These are phyloP conservation scores for chimpanzee (Pan troglodytes) DNA, from an alignment of 2,113 vertebrate genomes.

Conservation along the genomic window NHGRI_mPanTro3-v2.1_pri NC_072398.2:211876501-211877000, in stretches of 20 bases:
- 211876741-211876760: too few relatives aligned
- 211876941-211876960: neutral
- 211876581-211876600: too few relatives aligned
- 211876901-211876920: neutral
- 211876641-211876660: neutral
- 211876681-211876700: neutral
- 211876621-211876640: neutral
- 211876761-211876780: too few relatives aligned
- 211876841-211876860: too few relatives aligned
- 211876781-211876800: too few relatives aligned
- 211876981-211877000: neutral
- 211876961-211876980: neutral
- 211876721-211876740: too few relatives aligned
- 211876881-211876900: neutral
- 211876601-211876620: too few relatives aligned
- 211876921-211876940: neutral
- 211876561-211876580: neutral
- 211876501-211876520: accelerated
- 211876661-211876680: neutral
- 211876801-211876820: too few relatives aligned
- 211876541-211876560: neutral
- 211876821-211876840: too few relatives aligned
- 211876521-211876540: too few relatives aligned
- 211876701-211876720: neutral
- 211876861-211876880: too few relatives aligned